Evolutionary conservation across 2,888 invertebrate genomes (phyloP).

Genomic region (Nomada goodeniana): DNA sequence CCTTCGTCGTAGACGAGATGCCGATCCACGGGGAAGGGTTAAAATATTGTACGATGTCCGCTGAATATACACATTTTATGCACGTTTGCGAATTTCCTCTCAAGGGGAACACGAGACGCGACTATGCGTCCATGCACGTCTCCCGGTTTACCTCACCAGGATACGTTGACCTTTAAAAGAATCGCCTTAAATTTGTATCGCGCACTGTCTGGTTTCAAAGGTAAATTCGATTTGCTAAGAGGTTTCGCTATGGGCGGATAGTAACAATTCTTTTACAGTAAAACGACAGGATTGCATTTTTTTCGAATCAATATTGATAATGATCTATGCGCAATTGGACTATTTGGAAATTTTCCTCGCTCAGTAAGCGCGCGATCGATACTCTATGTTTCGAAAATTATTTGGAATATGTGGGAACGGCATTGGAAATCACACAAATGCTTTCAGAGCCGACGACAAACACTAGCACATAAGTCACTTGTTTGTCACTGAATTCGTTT

Average conservation of each 20-base stretch:
- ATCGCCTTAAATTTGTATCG: background rate
- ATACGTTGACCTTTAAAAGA: slow-evolving; percentile 17
- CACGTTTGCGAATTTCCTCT: slow-evolving; percentile 24
- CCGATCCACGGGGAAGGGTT: slow-evolving; percentile 18
- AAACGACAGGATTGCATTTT: no score
- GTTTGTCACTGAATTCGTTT: background rate
- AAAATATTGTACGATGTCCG: slow-evolving; percentile 11
- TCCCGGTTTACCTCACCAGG: background rate
- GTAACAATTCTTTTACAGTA: background rate
- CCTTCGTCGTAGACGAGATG: background rate
- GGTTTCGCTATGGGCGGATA: background rate
- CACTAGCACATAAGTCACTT: no score
- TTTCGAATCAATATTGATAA: no score
- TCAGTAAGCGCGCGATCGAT: no score
- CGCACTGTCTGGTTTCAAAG: background rate
- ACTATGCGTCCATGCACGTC: slow-evolving; percentile 27
- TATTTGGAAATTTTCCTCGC: no score
- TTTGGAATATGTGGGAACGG: no score
- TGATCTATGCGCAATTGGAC: no score
- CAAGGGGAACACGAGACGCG: slow-evolving; percentile 4
- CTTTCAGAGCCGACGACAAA: no score
- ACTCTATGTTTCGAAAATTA: no score
- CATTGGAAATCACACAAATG: no score
- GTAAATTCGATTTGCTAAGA: background rate
- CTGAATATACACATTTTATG: slow-evolving; percentile 27